Base-by-base conservation (phyloP, 2,113 vertebrate species). In the Notarius lentiginosus region DNA sequence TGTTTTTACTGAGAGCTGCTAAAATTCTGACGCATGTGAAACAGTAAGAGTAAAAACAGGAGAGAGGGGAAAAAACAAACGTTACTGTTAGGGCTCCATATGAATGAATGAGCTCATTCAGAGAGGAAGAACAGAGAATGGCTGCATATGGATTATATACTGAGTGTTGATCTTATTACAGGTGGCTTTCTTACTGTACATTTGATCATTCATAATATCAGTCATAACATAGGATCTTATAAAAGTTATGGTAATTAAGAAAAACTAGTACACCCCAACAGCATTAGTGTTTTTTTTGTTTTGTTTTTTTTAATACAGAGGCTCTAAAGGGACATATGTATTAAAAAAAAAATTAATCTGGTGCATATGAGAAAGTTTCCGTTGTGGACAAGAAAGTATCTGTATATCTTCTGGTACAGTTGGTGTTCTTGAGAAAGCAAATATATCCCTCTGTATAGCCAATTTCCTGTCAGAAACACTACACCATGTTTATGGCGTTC, bases 21-120 rank as follows among this genome's bases (percentile, higher is more conserved):
- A 65, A 61, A 89, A 80, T 34, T 63, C 24, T 14, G 34, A 66
- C 6, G 47, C 70, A 65, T 53, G 55, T 82, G 84, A 84, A 88
- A 87, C 84, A 65, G 65, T 79, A 84, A 86, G 58, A 2, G 66
- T 87, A 60, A 63, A 84, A 85, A 53, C 51, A 75, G 73, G 76
- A 51, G 84, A 89, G 87, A 66, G 55, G 55, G 30, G 83, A 49
- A 82, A 89, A 86, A 53, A 79, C 68, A 27, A 77, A n/a, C 22
- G 77, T 70, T 53, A n/a, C 75, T 76, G 86, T 86, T 87, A 56
- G 49, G 14, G 84, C 72, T 87, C 73, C 24, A 56, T 79, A 85
- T 81, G 86, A 85, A 88, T 89, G 83, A 91, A 89, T 91, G 85
- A 90, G 82, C 82, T 88, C 87, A 89, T 89, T 88, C 80, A 88